Evolutionary conservation across 37 sponge, comb jelly and placozoan species (phyloP).

Genomic region (Agelas oroides): DNA sequence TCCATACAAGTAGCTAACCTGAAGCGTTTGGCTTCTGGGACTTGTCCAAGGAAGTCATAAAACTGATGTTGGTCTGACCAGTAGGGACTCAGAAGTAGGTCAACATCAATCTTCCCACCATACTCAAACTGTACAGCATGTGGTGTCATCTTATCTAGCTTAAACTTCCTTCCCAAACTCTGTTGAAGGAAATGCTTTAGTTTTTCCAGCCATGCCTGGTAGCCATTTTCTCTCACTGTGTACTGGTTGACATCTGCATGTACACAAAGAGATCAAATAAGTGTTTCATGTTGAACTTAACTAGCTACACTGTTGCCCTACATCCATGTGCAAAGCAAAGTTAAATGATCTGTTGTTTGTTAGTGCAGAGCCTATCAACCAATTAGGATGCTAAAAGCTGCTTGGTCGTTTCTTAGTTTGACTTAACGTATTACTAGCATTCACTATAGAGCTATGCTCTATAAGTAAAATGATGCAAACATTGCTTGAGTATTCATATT

Average conservation of each 20-base stretch:
- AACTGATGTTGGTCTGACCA: constrained; percentile 19
- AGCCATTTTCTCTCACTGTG: neutral
- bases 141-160: neutral
- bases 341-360: no score
- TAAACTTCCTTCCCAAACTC: neutral
- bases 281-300: no score
- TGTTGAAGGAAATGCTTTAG: constrained; percentile 4
- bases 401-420: no score
- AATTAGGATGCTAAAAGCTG: no score
- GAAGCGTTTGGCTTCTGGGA: neutral
- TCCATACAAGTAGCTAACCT: neutral
- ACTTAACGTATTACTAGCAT: no score
- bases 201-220: neutral
- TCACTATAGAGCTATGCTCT: no score
- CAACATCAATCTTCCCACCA: constrained; percentile 38
- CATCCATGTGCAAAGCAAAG: no score
- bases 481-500: no score
- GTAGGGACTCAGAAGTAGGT: constrained; percentile 60
- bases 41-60: constrained; percentile 27
- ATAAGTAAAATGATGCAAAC: no score
- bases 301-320: no score
- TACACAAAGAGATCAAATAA: no score
- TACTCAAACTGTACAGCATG: constrained; percentile 3
- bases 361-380: no score
- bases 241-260: constrained; percentile 26